Evolutionary conservation across 1,140 invertebrate genomes (phyloP), one percentile per base, ranked within the genome.

Genomic region (Proales similis): DNA sequence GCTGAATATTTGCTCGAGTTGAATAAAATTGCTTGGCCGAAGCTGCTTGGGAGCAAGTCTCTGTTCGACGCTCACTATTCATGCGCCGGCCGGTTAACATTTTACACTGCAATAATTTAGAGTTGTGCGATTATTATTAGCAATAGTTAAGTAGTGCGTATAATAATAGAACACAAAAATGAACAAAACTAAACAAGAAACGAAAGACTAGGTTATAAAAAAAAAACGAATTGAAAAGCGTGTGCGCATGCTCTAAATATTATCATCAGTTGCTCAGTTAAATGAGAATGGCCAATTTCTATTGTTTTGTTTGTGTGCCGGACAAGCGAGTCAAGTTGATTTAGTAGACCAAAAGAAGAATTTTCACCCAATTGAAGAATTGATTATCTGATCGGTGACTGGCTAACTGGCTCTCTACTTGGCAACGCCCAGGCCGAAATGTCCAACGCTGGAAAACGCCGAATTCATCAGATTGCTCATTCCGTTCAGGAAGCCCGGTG

Each of bases 391-490:
- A n/a, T n/a, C n/a, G n/a, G n/a, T n/a, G n/a, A n/a, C n/a, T n/a
- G n/a, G n/a, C n/a, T n/a, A n/a, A n/a, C n/a, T n/a, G n/a, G n/a
- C 5, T 53, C 42, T 57, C 32, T 57, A 57, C 45, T 57, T 57
- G 39, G 36, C 36, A 27, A 57, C 51, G 22, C 51, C 20, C 3
- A 57, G 39, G n/a, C 57, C 57, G 47, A 61, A 61, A 32, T 45
- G 57, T 22, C 39, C 39, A 30, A 61, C 39, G 38, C 26, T 46
- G 29, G 42, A 46, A 32, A 61, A 61, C 11, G 57, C 57, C 14
- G 57, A 61, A 45, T 45, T 45, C 57, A 61, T 61, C 9, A 61
- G 17, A 46, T 61, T 61, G 27, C 39, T 61, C 57, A 61, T 61
- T 9, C 57, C 57, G n/a, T 61, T 61, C 27, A 61, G 39, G 19